phyloP scores from a whole-genome alignment of 2,113 vertebrate species.

The Strix aluco region DNA sequence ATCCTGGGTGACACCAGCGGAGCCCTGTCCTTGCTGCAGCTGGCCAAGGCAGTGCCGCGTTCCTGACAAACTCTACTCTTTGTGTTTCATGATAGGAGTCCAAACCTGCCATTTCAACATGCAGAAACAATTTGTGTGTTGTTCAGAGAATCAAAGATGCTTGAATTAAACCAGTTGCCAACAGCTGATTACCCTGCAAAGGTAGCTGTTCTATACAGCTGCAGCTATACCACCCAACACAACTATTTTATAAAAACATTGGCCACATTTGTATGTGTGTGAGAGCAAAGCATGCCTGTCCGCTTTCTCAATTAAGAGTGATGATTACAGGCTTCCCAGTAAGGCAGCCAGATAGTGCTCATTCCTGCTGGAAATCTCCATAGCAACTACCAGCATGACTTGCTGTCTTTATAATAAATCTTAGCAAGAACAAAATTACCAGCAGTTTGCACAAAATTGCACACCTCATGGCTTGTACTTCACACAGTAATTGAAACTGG shows the following conservation, averaged over 20 bases:
- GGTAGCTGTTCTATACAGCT: not conserved
- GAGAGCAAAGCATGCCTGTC: slow-evolving; percentile 13
- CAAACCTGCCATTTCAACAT: not conserved
- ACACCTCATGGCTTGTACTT: slow-evolving; percentile 23
- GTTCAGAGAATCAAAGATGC: slow-evolving; percentile 1
- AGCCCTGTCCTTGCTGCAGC: not conserved
- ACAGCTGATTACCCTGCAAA: not conserved
- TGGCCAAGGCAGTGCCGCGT: not conserved
- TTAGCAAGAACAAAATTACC: slow-evolving; percentile 46
- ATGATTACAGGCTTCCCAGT: slow-evolving; percentile 46
- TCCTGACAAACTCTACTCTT: not conserved
- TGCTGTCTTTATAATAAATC: slow-evolving; percentile 52
- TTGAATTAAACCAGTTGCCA: not conserved
- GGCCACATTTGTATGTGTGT: slow-evolving; percentile 31
- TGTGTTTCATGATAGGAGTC: not conserved
- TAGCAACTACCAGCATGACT: slow-evolving; percentile 64
- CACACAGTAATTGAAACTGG: not conserved
- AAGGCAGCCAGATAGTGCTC: slow-evolving; percentile 12
- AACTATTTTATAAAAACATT: not conserved
- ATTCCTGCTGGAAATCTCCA: slow-evolving; percentile 66
- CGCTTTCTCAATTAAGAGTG: slow-evolving; percentile 6
- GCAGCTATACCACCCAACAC: not conserved
- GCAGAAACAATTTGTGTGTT: not conserved
- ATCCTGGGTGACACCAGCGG: not conserved
- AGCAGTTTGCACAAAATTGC: slow-evolving; percentile 40